Percentiles rank a stretch among this genome's conserved stretches.
These are phyloP conservation scores for Cathartes aura DNA, from an alignment of 2,113 vertebrate species.

Conservation along the genomic window DNA sequence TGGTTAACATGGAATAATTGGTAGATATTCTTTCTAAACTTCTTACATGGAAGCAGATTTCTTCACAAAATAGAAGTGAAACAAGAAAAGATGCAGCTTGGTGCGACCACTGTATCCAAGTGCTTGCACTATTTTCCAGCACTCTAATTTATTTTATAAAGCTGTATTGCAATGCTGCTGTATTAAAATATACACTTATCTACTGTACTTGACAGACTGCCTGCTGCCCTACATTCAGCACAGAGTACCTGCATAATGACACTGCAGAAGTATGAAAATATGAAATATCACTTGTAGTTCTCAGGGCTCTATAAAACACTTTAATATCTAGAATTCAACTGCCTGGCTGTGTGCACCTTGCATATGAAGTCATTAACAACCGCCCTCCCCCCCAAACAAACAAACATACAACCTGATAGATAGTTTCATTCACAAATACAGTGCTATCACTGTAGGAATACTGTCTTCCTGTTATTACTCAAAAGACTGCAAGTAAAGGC, in stretches of 20 bases:
- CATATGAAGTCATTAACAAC: neutral
- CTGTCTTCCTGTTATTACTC: neutral
- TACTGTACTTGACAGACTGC: neutral
- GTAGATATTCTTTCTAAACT: neutral
- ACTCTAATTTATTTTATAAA: neutral
- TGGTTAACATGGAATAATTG: neutral
- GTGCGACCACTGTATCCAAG: neutral
- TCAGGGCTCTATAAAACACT: neutral
- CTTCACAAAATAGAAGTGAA: neutral
- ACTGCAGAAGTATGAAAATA: neutral
- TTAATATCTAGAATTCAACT: neutral
- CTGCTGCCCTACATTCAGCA: neutral
- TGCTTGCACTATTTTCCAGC: neutral
- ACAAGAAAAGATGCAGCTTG: neutral
- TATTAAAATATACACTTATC: neutral
- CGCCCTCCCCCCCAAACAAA: neutral
- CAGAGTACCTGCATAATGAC: conserved; percentile 1
- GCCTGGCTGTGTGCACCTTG: neutral
- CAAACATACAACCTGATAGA: neutral
- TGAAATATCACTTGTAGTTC: neutral
- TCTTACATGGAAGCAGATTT: neutral
- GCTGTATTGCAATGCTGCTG: neutral
- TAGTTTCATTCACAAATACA: neutral
- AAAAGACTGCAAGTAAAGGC: conserved; percentile 2
- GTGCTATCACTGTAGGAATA: neutral